Percentiles rank a stretch among this genome's conserved stretches.
Evolutionary conservation across 2,113 vertebrate genomes (phyloP).

Genomic region (Origma solitaria): DNA sequence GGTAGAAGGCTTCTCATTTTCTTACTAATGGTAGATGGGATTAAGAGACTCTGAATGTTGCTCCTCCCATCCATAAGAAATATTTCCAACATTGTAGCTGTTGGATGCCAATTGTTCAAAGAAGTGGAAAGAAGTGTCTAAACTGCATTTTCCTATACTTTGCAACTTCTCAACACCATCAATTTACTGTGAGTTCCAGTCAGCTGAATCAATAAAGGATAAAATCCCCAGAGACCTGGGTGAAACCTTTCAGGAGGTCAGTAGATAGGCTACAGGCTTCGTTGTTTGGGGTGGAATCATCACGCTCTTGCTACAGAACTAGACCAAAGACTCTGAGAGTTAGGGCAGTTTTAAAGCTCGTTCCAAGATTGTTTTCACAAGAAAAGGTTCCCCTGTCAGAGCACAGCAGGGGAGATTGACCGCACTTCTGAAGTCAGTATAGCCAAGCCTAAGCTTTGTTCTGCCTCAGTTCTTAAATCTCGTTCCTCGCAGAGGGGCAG

Average conservation of each 20-base stretch:
- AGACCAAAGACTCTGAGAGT: neutral
- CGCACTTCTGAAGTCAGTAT: neutral
- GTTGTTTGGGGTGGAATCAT: neutral
- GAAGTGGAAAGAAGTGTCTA: neutral
- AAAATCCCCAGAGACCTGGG: neutral
- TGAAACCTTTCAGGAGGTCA: neutral
- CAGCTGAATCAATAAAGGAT: neutral
- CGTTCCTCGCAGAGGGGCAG: neutral
- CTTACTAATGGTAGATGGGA: neutral
- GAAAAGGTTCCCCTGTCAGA: slow-evolving; percentile 22
- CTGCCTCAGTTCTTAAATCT: slow-evolving; percentile 6
- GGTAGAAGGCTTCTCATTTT: neutral
- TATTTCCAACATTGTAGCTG: neutral
- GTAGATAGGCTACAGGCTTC: neutral
- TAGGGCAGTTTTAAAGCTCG: slow-evolving; percentile 1
- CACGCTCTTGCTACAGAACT: neutral
- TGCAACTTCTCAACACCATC: neutral
- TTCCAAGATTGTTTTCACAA: slow-evolving; percentile 15
- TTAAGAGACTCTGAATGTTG: neutral
- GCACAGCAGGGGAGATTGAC: neutral
- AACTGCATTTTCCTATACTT: neutral
- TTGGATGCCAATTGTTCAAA: neutral
- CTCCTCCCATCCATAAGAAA: neutral
- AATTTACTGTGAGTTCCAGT: neutral
- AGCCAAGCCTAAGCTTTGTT: slow-evolving; percentile 24